phyloP scores from a whole-genome alignment of 37 sponge, comb jelly and placozoan species.

The Tethya wilhelma region DNA sequence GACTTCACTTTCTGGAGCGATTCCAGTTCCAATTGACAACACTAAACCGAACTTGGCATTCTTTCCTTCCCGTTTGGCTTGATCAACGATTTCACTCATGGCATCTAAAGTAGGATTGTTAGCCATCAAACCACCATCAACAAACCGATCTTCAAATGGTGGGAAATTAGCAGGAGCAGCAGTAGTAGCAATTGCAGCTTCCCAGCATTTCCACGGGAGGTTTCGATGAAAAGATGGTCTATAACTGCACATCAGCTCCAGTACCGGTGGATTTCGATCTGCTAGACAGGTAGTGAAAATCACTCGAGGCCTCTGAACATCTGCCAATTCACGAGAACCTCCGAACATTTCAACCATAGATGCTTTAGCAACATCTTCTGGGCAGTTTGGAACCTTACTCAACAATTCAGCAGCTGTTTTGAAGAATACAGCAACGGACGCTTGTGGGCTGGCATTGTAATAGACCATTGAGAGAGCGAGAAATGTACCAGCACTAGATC shows the following conservation, averaged over 20 bases:
- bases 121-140: conserved; percentile 27
- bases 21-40: conserved; percentile 38
- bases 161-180: conserved; percentile 28
- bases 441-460: neutral
- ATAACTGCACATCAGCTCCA: conserved; percentile 72
- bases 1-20: neutral
- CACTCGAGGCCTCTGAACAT: conserved; percentile 29
- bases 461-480: conserved; percentile 14
- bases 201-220: conserved; percentile 27
- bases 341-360: conserved; percentile 3
- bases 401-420: conserved; percentile 26
- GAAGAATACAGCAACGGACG: conserved; percentile 10
- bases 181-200: conserved; percentile 18
- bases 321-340: conserved; percentile 7
- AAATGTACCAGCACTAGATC: conserved; percentile 73
- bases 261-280: conserved; percentile 54
- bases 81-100: conserved; percentile 11
- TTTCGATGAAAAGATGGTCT: conserved; percentile 9
- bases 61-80: conserved; percentile 19
- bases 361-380: neutral
- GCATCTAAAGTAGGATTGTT: too few species aligned
- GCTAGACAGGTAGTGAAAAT: conserved; percentile 69
- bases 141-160: conserved; percentile 9
- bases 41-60: conserved; percentile 5
- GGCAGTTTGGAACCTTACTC: neutral